These are phyloP conservation scores for Condylura cristata DNA, from an alignment of 2,113 vertebrate genomes.

Conservation along the genomic window DNA sequence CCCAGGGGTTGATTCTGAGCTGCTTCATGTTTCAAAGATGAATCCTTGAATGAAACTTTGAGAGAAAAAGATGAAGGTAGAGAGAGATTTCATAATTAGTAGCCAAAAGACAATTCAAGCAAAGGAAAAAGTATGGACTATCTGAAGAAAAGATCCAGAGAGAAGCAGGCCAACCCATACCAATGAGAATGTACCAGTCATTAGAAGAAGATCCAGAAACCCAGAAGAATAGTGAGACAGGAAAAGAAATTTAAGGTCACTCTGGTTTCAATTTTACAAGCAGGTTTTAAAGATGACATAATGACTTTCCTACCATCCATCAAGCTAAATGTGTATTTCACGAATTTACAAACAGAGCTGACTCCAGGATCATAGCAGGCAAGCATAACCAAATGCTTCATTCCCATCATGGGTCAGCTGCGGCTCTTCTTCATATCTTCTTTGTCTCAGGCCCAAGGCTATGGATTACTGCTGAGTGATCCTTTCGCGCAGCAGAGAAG, in stretches of 20 bases:
- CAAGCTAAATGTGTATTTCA: background rate
- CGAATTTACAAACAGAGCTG: background rate
- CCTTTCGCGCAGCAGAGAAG: background rate
- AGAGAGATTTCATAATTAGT: background rate
- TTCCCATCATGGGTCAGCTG: background rate
- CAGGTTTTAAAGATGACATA: background rate
- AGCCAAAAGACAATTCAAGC: background rate
- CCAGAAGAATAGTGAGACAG: background rate
- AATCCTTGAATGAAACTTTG: background rate
- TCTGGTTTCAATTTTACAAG: background rate
- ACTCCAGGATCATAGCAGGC: background rate
- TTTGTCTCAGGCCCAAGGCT: background rate
- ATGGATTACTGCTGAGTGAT: background rate
- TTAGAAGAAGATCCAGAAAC: background rate
- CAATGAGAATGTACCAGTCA: background rate
- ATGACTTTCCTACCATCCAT: background rate
- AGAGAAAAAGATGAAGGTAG: background rate
- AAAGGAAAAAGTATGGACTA: background rate
- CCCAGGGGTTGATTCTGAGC: background rate
- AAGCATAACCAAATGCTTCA: background rate
- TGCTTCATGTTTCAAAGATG: background rate
- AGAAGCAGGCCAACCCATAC: background rate
- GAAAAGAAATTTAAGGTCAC: background rate
- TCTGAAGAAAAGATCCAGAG: background rate
- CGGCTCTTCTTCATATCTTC: background rate